Conservation (phyloP, 2,888 invertebrate species). For the Trypoxylon attenuatum region DNA sequence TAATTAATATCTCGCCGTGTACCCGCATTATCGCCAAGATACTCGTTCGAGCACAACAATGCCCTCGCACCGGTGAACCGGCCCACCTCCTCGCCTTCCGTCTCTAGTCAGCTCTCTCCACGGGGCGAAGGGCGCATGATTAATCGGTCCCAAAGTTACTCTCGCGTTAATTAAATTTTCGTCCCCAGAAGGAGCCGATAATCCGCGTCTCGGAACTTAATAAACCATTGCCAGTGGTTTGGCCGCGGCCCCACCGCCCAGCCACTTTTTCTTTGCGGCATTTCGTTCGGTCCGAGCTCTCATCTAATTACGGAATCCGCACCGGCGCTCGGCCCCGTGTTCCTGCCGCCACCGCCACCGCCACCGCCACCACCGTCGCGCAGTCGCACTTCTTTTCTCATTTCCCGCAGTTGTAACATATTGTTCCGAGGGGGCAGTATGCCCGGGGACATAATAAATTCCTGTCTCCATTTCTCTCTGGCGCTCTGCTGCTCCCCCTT, state of each 20-base stretch:
- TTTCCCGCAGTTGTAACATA: slow-evolving; percentile 50
- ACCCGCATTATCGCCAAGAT: no score
- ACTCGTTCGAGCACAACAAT: no score
- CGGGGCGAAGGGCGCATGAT: no score
- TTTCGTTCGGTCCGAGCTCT: slow-evolving; percentile 30
- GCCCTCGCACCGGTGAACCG: no score
- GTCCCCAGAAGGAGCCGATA: neutral
- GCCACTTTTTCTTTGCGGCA: slow-evolving; percentile 11
- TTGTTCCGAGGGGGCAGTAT: slow-evolving; percentile 52
- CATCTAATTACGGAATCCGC: slow-evolving; percentile 53
- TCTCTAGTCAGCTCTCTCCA: no score
- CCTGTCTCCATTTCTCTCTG: slow-evolving; percentile 27
- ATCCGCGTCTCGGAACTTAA: slow-evolving; percentile 9
- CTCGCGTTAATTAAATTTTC: slow-evolving; percentile 13
- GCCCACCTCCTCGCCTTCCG: no score
- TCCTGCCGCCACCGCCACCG: no score
- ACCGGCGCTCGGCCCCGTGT: no score
- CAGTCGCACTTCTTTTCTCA: slow-evolving; percentile 18
- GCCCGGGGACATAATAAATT: slow-evolving; percentile 57
- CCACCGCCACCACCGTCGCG: no score
- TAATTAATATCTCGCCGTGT: no score
- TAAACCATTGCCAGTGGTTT: neutral
- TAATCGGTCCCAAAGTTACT: no score
- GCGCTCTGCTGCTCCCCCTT: slow-evolving; percentile 12
- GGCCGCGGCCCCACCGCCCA: neutral